Conservation (phyloP, 2,797 vertebrate species). For the Huso huso region DNA sequence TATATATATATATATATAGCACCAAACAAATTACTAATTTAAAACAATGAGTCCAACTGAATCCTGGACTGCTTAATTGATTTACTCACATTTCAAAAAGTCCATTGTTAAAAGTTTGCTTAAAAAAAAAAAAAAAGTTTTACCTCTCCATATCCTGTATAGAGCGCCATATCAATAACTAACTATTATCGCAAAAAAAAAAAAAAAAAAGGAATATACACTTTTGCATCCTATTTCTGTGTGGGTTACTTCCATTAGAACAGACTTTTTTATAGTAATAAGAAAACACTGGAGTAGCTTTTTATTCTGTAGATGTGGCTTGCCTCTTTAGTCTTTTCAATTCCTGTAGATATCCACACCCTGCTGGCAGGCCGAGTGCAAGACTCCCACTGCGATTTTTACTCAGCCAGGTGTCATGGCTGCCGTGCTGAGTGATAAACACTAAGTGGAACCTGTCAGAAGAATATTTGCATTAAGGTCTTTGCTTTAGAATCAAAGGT, state of each 20-base stretch:
- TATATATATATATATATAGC: too few species aligned
- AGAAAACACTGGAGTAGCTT: slow-evolving; percentile 48
- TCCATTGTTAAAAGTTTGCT: slow-evolving; percentile 29
- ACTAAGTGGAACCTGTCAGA: slow-evolving; percentile 68
- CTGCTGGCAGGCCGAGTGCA: slow-evolving; percentile 66
- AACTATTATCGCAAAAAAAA: slow-evolving; percentile 37
- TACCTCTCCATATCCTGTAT: slow-evolving; percentile 24
- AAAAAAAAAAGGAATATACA: slow-evolving; percentile 1
- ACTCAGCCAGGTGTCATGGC: slow-evolving; percentile 74
- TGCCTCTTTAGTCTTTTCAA: slow-evolving; percentile 69
- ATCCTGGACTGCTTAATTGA: slow-evolving; percentile 29
- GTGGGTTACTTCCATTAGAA: slow-evolving; percentile 58
- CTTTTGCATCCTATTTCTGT: slow-evolving; percentile 12
- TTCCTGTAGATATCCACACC: slow-evolving; percentile 50
- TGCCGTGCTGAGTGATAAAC: slow-evolving; percentile 66
- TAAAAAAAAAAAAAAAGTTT: too few species aligned
- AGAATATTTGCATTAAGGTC: slow-evolving; percentile 53
- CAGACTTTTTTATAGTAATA: slow-evolving; percentile 50
- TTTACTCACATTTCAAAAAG: slow-evolving; percentile 64
- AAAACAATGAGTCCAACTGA: too few species aligned
- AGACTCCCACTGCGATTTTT: slow-evolving; percentile 69
- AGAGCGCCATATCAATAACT: slow-evolving; percentile 42
- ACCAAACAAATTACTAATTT: too few species aligned
- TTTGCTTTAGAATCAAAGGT: slow-evolving; percentile 50
- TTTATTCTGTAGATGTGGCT: slow-evolving; percentile 44